Evolutionary conservation across 1,140 invertebrate genomes (phyloP).

Genomic region (Manduca sexta): DNA sequence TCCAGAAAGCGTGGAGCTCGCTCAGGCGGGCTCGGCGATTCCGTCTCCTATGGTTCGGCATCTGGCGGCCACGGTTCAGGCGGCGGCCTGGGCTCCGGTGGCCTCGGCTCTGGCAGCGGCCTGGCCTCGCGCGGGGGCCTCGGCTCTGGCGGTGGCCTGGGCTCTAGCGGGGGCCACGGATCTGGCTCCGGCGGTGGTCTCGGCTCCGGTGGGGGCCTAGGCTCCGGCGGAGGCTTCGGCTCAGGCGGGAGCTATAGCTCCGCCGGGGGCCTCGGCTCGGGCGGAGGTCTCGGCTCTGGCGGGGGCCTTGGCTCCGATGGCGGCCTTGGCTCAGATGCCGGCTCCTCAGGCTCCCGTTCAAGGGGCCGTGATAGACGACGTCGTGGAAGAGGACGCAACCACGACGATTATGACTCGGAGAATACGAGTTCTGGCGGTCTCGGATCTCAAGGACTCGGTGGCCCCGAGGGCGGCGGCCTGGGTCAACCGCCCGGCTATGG

Average conservation of each 20-base stretch:
- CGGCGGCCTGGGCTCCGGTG: constrained; percentile 17
- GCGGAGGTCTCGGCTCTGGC: constrained; percentile 25
- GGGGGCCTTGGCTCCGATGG: constrained; percentile 33
- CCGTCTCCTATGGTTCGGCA: constrained; percentile 23
- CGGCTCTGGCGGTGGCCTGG: constrained; percentile 23
- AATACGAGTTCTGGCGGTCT: constrained; percentile 38
- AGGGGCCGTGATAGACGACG: constrained; percentile 48
- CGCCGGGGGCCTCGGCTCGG: constrained; percentile 22
- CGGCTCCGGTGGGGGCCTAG: constrained; percentile 15
- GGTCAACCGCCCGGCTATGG: constrained; percentile 31
- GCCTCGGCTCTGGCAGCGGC: constrained; percentile 18
- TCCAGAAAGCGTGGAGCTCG: constrained; percentile 60
- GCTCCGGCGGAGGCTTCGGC: constrained; percentile 18
- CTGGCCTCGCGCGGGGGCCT: constrained; percentile 25
- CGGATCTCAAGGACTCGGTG: constrained; percentile 24
- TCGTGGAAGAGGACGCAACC: constrained; percentile 57
- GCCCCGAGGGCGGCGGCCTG: constrained; percentile 32
- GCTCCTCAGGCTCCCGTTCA: constrained; percentile 26
- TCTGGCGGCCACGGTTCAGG: constrained; percentile 29
- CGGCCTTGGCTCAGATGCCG: constrained; percentile 25
- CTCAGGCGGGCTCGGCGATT: constrained; percentile 44
- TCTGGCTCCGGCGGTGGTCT: constrained; percentile 19
- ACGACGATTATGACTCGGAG: constrained; percentile 45
- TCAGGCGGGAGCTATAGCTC: neutral
- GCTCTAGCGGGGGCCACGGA: constrained; percentile 17